Conservation (phyloP, 2,113 vertebrate genomes). For the Ranitomeya imitator region DNA sequence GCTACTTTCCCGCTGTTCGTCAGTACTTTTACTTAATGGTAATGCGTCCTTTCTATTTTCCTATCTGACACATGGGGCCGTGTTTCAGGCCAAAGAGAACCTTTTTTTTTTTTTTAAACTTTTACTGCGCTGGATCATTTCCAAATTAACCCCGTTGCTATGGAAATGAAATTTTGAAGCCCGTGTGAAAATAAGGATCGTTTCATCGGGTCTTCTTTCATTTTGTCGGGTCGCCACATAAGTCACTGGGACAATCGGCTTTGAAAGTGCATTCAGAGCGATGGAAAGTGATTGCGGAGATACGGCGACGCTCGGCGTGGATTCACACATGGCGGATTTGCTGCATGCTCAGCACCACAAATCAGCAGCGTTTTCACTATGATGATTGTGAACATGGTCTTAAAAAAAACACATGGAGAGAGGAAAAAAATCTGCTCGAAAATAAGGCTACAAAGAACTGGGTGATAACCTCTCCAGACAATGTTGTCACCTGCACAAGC, state of each 20-base stretch:
- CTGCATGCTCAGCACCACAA: too few species aligned
- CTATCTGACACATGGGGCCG: conserved; percentile 38
- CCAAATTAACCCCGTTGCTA: conserved; percentile 66
- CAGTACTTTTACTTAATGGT: conserved; percentile 53
- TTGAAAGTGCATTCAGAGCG: neutral
- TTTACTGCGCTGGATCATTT: conserved; percentile 61
- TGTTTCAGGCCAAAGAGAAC: conserved; percentile 54
- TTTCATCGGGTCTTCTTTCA: conserved; percentile 26
- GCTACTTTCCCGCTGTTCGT: neutral
- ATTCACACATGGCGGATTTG: too few species aligned
- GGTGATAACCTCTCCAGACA: too few species aligned
- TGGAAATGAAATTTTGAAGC: conserved; percentile 63
- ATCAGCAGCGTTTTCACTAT: too few species aligned
- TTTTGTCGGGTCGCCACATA: conserved; percentile 18
- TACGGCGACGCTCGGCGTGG: neutral
- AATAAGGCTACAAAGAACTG: too few species aligned
- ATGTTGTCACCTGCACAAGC: too few species aligned
- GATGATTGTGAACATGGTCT: too few species aligned
- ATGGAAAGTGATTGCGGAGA: neutral
- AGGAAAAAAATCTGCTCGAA: too few species aligned
- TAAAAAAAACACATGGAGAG: too few species aligned
- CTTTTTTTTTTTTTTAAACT: neutral
- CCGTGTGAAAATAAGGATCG: neutral
- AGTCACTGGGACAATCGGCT: neutral
- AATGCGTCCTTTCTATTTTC: conserved; percentile 7